Percentiles rank a stretch among this genome's conserved stretches.
Evolutionary conservation across 1,140 invertebrate species (phyloP).

Genomic region (Cyphomyrmex costatus): DNA sequence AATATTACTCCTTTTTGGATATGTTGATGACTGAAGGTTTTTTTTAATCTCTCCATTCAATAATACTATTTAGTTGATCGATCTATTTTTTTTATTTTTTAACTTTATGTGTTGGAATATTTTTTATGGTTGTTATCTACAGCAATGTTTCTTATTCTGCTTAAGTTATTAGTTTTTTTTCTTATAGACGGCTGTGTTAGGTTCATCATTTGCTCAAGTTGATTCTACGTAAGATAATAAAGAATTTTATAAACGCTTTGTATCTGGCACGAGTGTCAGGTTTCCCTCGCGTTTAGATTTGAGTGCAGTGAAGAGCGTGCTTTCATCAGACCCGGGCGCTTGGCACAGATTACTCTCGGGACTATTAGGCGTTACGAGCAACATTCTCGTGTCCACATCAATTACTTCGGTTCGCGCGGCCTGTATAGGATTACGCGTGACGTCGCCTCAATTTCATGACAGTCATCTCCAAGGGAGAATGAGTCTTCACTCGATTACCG

Average conservation of each 20-base stretch:
- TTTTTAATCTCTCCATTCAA: background rate
- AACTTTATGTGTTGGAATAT: background rate
- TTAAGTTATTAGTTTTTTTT: background rate
- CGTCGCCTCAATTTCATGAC: slow-evolving; percentile 46
- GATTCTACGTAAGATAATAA: slow-evolving; percentile 30
- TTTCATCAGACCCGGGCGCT: slow-evolving; percentile 50
- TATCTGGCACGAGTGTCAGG: slow-evolving; percentile 44
- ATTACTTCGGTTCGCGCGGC: slow-evolving; percentile 51
- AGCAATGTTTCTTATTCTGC: background rate
- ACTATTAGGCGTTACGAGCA: slow-evolving; percentile 43
- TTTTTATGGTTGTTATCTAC: background rate
- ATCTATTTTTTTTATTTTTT: background rate
- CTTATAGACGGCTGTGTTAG: background rate
- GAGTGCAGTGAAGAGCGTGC: background rate
- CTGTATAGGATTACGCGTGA: slow-evolving; percentile 42
- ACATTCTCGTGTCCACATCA: slow-evolving; percentile 56
- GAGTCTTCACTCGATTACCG: slow-evolving; percentile 1
- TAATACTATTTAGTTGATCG: background rate
- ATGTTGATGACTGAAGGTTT: background rate
- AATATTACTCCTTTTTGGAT: background rate
- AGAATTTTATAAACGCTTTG: slow-evolving; percentile 45
- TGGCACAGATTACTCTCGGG: slow-evolving; percentile 47
- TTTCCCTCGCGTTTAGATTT: slow-evolving; percentile 45
- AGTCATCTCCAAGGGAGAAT: slow-evolving; percentile 20
- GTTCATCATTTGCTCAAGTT: background rate